Evolutionary conservation across 2,888 invertebrate genomes (phyloP).

Genomic region (Pheosia gnoma): DNA sequence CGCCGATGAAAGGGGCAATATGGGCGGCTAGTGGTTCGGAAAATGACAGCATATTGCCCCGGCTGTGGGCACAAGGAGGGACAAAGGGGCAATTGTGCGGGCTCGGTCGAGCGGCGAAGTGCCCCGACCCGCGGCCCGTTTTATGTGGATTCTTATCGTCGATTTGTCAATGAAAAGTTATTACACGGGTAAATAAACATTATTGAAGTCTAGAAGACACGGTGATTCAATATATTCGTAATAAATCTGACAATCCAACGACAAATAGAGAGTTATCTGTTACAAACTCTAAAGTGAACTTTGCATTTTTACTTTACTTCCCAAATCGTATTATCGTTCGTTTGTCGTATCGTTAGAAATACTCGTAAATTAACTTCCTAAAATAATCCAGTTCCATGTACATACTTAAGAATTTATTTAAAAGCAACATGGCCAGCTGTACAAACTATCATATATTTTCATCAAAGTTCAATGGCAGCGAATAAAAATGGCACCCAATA

Average conservation of each 20-base stretch:
- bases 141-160: constrained; percentile 29
- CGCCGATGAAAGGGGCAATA: constrained; percentile 61
- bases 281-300: no score
- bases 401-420: no score
- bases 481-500: constrained; percentile 24
- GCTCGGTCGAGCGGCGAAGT: constrained; percentile 49
- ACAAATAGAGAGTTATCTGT: no score
- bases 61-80: constrained; percentile 48
- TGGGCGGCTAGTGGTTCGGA: constrained; percentile 65
- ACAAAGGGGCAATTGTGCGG: constrained; percentile 58
- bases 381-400: no score
- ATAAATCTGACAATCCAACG: no score
- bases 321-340: no score
- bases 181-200: constrained; percentile 3
- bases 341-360: no score
- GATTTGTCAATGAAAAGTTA: constrained; percentile 34
- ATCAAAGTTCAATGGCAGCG: constrained; percentile 26
- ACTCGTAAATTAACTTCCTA: no score
- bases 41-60: constrained; percentile 69
- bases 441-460: constrained; percentile 15
- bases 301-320: no score
- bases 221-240: background rate
- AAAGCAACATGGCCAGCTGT: background rate
- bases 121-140: constrained; percentile 13
- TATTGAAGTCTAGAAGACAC: background rate